Evolutionary conservation across 1,140 invertebrate species (phyloP).

Genomic region (Tetraneura akinire): DNA sequence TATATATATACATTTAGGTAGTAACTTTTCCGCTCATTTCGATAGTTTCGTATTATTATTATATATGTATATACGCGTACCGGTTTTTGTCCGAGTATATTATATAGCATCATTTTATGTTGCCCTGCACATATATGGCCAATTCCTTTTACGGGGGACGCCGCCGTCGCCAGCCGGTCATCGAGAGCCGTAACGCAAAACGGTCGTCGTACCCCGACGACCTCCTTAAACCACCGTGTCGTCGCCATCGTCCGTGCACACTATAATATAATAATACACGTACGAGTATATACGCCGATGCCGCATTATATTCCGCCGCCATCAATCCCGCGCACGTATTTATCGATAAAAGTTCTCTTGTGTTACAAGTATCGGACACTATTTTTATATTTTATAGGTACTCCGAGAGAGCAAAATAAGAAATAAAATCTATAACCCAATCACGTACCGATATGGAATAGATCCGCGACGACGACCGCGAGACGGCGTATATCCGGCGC

Average conservation of each 20-base stretch:
- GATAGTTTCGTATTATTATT: constrained; percentile 16
- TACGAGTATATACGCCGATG: no score
- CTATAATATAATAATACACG: no score
- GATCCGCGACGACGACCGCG: neutral
- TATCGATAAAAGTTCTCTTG: neutral
- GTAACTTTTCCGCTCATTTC: neutral
- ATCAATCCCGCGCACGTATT: neutral
- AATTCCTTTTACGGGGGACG: constrained; percentile 47
- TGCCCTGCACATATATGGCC: constrained; percentile 39
- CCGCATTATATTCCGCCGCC: no score
- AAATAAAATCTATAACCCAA: no score
- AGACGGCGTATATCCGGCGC: neutral
- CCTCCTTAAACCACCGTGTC: constrained; percentile 13
- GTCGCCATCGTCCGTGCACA: neutral
- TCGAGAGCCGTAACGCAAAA: constrained; percentile 5
- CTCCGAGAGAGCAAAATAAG: no score
- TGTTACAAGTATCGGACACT: no score
- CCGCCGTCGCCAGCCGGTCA: neutral
- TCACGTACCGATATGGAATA: constrained; percentile 2
- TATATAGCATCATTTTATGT: neutral
- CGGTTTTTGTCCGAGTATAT: neutral
- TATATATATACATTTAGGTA: no score
- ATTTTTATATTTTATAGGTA: no score
- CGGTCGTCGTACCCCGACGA: constrained; percentile 37
- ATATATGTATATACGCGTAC: neutral